A percentile compares a stretch with the other conserved stretches of the same genome.
These are phyloP conservation scores for Phoxinus phoxinus DNA, from an alignment of 2,113 vertebrate species.

Conservation along the genomic window DNA sequence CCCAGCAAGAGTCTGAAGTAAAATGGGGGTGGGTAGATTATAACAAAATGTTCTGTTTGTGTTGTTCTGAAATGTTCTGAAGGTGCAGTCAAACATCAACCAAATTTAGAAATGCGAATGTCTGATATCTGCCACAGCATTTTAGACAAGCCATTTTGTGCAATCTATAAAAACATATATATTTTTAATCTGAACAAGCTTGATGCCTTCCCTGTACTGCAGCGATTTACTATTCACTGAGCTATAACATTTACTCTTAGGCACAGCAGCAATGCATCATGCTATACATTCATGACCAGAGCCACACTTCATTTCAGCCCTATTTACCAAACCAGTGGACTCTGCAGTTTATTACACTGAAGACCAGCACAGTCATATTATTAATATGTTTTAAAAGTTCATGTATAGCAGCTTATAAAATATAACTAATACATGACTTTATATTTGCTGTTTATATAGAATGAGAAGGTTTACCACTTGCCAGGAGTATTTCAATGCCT, in stretches of 20 bases:
- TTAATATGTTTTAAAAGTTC: not conserved
- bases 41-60: not conserved
- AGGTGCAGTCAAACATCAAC: not conserved
- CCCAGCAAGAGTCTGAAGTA: not conserved
- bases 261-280: slow-evolving; percentile 1
- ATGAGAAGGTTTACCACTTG: slow-evolving; percentile 12
- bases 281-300: slow-evolving; percentile 10
- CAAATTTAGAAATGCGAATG: not conserved
- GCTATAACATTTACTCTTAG: slow-evolving; percentile 22
- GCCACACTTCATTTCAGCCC: not conserved
- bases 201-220: not conserved
- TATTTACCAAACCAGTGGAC: slow-evolving; percentile 22
- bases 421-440: slow-evolving; percentile 56
- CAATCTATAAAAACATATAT: not conserved
- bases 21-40: too few species aligned
- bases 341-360: slow-evolving; percentile 19
- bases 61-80: not conserved
- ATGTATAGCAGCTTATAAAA: slow-evolving; percentile 34
- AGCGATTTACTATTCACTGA: not conserved
- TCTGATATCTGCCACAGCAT: not conserved
- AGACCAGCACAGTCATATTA: not conserved
- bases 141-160: not conserved
- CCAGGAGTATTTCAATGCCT: slow-evolving; percentile 34
- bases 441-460: slow-evolving; percentile 52
- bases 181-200: not conserved